Base-by-base conservation (phyloP, 2,113 vertebrate genomes). In the Tichodroma muraria region DNA sequence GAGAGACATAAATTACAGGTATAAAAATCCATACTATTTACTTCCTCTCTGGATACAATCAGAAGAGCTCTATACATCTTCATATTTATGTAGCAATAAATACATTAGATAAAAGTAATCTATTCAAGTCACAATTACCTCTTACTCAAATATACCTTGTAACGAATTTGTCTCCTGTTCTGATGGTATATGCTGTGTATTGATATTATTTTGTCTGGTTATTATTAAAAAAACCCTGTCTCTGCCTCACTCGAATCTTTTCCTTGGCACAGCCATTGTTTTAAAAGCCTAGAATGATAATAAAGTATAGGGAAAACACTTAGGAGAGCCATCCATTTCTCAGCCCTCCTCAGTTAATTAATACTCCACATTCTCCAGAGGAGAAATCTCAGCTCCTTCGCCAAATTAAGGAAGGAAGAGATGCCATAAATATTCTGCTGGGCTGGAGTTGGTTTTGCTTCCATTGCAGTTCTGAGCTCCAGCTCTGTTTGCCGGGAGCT, bases 271-370 rank as follows among this genome's bases (percentile, higher is more conserved):
- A 81, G 61, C 61, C 68, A 61, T 82, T 86, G 92, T 94, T 93
- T 94, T 94, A 95, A 96, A 96, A 96, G 95, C 54, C 90, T 90
- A 42, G 89, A 87, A 94, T 82, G 80, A 95, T 93, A 97, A 96
- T 95, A 95, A 97, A 96, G 87, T 69, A 87, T 52, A 56, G 77
- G 54, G 79, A 93, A 78, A 95, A 95, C 96, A 95, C 94, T 97
- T 96, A 96, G 80, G 82, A 95, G 93, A 93, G 89, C 68, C 82
- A 96, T 96, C 77, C 80, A 93, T 97, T 96, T 90, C 92, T 83
- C 93, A 84, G 71, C 90, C 93, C 18, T 95, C 89, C 82, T 89
- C 90, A 78, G 81, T 90, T 97, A 97, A 96, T 97, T 97, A 97
- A 96, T 97, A 95, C 91, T 81, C 40, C 77, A 37, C 70, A 3